Percentiles rank a stretch among this genome's conserved stretches.
Conservation (phyloP, 2,113 vertebrate species). For the Delphinapterus leucas region DNA sequence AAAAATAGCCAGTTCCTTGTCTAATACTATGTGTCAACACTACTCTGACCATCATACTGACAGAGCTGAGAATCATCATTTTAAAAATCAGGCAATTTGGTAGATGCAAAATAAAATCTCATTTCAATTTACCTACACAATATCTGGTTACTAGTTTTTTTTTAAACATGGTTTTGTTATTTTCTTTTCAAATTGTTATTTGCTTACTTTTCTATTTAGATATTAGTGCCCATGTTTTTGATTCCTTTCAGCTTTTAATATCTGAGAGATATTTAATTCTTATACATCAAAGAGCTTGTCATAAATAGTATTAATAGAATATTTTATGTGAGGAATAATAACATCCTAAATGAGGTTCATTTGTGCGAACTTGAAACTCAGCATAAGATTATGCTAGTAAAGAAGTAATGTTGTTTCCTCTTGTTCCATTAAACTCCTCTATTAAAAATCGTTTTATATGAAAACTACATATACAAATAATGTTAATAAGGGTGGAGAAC, state of each 20-base stretch:
- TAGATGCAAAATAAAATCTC: background rate
- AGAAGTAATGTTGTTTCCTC: conserved; percentile 32
- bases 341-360: conserved; percentile 50
- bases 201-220: background rate
- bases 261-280: conserved; percentile 19
- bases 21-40: background rate
- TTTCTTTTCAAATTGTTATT: background rate
- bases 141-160: background rate
- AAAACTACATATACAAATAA: background rate
- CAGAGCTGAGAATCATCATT: background rate
- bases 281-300: conserved; percentile 32
- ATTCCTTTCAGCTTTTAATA: conserved; percentile 34
- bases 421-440: conserved; percentile 24
- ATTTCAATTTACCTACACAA: background rate
- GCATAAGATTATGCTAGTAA: conserved; percentile 49
- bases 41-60: background rate
- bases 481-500: background rate
- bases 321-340: conserved; percentile 67
- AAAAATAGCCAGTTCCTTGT: background rate
- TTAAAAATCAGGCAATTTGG: background rate
- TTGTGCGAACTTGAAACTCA: conserved; percentile 61
- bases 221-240: background rate
- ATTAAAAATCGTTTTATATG: conserved; percentile 42
- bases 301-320: conserved; percentile 18
- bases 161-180: background rate